Conservation (phyloP, 1,140 invertebrate genomes). For the Zelostemma sp. region DNA sequence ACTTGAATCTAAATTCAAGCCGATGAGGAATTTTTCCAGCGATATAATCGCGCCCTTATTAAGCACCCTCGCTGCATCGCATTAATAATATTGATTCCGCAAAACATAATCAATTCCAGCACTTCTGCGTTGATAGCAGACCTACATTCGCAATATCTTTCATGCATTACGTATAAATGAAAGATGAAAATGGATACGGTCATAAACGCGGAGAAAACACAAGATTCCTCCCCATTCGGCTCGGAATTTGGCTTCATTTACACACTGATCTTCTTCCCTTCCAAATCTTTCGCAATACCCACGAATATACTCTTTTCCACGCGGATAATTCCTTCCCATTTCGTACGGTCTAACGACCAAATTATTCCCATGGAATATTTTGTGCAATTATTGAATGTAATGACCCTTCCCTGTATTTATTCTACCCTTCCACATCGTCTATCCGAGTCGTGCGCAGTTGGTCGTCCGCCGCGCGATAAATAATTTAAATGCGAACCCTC, state of each 20-base stretch:
- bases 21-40: conserved; percentile 20
- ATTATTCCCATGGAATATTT: conserved; percentile 56
- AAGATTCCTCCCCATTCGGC: too few species aligned
- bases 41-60: conserved; percentile 58
- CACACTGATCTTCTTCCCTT: conserved; percentile 44
- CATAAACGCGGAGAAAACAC: conserved; percentile 14
- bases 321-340: conserved; percentile 35
- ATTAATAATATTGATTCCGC: conserved; percentile 67
- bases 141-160: conserved; percentile 24
- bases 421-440: conserved; percentile 38
- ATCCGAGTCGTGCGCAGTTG: conserved; percentile 30
- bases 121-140: conserved; percentile 28
- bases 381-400: conserved; percentile 53
- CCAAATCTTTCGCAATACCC: too few species aligned
- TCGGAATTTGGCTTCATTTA: conserved; percentile 56
- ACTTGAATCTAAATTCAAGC: not conserved
- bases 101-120: conserved; percentile 59
- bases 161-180: conserved; percentile 35
- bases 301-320: conserved; percentile 32
- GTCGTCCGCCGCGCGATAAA: conserved; percentile 46
- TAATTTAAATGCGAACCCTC: conserved; percentile 46
- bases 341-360: conserved; percentile 49
- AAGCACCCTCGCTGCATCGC: conserved; percentile 62
- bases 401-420: conserved; percentile 47
- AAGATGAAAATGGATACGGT: conserved; percentile 31